Conservation (phyloP, 2,113 vertebrate species). For the Turnix velox region DNA sequence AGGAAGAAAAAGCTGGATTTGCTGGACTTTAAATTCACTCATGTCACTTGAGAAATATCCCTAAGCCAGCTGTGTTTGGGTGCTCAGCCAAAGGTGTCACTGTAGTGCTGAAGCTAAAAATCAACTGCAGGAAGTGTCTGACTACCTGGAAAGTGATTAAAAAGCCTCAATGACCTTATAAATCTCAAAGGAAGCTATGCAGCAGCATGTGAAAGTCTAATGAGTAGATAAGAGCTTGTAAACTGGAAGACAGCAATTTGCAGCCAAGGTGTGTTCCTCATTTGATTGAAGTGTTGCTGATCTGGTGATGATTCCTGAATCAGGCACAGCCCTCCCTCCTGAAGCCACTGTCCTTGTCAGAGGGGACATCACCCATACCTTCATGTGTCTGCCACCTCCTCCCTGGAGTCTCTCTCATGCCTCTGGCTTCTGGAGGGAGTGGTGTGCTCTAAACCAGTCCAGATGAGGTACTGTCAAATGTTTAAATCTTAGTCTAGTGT, state of each 20-base stretch:
- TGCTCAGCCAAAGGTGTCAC: not conserved
- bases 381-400: not conserved
- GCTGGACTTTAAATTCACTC: not conserved
- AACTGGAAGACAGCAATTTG: not conserved
- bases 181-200: not conserved
- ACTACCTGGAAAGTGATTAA: conserved; percentile 3
- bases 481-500: not conserved
- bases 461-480: not conserved
- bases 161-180: not conserved
- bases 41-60: not conserved
- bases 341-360: not conserved
- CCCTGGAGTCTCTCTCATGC: not conserved
- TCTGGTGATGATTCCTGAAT: conserved; percentile 36
- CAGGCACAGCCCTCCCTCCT: not conserved
- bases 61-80: not conserved
- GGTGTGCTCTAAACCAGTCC: not conserved
- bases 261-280: conserved; percentile 40
- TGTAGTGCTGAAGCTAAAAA: not conserved
- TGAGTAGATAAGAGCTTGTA: not conserved
- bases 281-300: conserved; percentile 38
- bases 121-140: not conserved
- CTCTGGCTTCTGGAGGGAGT: conserved; percentile 39
- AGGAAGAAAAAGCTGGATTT: conserved; percentile 2
- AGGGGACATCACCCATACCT: not conserved
- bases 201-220: not conserved